These are phyloP conservation scores for Actenoides hombroni DNA, from an alignment of 2,113 vertebrate species.

Conservation along the genomic window DNA sequence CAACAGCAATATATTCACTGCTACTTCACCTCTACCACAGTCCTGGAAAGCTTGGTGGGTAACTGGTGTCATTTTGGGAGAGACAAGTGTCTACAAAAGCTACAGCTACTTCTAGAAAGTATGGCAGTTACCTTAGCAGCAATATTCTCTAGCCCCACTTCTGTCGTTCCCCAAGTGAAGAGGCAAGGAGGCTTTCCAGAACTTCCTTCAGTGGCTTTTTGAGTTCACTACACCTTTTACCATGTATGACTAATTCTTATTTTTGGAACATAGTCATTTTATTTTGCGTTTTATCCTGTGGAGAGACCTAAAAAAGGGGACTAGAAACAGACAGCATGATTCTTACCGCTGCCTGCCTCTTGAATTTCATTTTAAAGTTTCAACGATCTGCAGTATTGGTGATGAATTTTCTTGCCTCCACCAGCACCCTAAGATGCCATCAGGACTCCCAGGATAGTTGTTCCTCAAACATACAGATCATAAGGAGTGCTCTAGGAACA, in stretches of 20 bases:
- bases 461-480: background rate
- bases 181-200: background rate
- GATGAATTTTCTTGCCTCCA: background rate
- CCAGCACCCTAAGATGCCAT: background rate
- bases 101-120: background rate
- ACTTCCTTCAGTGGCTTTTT: background rate
- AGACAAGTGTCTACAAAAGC: background rate
- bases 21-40: background rate
- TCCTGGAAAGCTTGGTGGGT: background rate
- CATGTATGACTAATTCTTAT: background rate
- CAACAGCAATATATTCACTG: background rate
- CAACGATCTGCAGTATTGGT: background rate
- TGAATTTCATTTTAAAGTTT: background rate
- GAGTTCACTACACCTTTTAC: background rate
- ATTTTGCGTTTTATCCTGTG: background rate
- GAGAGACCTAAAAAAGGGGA: background rate
- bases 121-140: fast-evolving
- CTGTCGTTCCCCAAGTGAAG: background rate
- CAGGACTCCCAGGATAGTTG: background rate
- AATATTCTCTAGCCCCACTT: background rate
- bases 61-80: background rate
- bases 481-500: background rate
- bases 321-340: background rate
- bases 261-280: background rate
- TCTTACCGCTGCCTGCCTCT: background rate